Conservation (phyloP, 2,888 invertebrate genomes). For the Phyllotreta cruciferae region DNA sequence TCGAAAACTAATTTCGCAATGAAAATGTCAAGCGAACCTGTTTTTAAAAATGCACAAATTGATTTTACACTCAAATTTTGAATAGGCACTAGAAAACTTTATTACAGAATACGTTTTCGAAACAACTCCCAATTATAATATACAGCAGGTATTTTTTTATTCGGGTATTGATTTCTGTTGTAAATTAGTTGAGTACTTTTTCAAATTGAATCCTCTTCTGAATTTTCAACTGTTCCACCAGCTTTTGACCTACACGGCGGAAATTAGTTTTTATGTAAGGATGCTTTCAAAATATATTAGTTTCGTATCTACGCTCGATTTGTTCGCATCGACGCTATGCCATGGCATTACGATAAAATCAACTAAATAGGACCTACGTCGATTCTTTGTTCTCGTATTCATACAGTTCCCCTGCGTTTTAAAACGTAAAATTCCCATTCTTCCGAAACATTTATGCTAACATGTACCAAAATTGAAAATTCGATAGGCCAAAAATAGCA, state of each 20-base stretch:
- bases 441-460: background rate
- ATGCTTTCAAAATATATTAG: slow-evolving; percentile 56
- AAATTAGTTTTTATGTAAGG: slow-evolving; percentile 58
- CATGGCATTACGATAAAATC: slow-evolving; percentile 50
- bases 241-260: slow-evolving; percentile 53
- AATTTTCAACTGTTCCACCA: slow-evolving; percentile 54
- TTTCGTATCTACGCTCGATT: slow-evolving; percentile 55
- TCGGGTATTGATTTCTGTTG: too few species aligned
- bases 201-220: slow-evolving; percentile 6
- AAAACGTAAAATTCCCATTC: slow-evolving; percentile 2
- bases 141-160: too few species aligned
- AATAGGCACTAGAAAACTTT: too few species aligned
- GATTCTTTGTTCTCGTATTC: slow-evolving; percentile 26
- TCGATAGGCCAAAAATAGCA: background rate
- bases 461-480: background rate
- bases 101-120: too few species aligned
- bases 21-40: slow-evolving; percentile 11
- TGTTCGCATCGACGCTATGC: slow-evolving; percentile 52
- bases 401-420: slow-evolving; percentile 13
- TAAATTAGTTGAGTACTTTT: background rate
- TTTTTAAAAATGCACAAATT: background rate
- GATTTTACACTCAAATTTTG: too few species aligned
- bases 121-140: too few species aligned
- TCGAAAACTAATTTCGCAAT: slow-evolving; percentile 21
- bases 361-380: slow-evolving; percentile 34